Percentiles rank a stretch among this genome's conserved stretches.
Conservation (phyloP, 2,113 vertebrate species). For the Chrysochloris asiatica region DNA sequence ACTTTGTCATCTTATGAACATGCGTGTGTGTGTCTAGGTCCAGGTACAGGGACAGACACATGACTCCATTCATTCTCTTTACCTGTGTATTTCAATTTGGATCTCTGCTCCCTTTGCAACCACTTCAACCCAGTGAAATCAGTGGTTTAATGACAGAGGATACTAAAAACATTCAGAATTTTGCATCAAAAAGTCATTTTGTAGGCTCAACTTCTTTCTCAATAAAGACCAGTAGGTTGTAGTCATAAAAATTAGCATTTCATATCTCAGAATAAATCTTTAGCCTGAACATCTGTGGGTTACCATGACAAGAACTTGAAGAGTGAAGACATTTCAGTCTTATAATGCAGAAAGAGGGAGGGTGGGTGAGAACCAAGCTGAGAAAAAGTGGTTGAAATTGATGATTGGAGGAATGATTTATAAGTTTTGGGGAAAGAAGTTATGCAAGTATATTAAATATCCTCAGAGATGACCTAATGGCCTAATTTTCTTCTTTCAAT, state of each 20-base stretch:
- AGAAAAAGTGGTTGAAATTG: neutral
- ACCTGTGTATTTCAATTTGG: too few species aligned
- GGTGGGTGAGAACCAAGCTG: fast-evolving
- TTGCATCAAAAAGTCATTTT: neutral
- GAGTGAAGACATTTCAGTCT: fast-evolving
- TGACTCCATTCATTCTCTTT: too few species aligned
- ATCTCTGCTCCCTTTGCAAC: too few species aligned
- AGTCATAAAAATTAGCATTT: neutral
- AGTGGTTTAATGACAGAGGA: too few species aligned
- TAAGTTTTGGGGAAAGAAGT: fast-evolving
- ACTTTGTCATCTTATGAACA: too few species aligned
- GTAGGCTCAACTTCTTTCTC: neutral
- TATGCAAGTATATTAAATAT: neutral
- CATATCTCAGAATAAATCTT: neutral
- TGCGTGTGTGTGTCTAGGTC: too few species aligned
- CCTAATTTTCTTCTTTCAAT: neutral
- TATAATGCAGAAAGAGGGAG: neutral
- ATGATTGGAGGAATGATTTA: neutral
- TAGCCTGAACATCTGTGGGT: too few species aligned
- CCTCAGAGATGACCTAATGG: neutral
- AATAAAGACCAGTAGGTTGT: neutral
- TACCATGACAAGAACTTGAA: neutral
- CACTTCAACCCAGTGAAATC: too few species aligned
- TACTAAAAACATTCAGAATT: too few species aligned
- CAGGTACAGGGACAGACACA: too few species aligned